phyloP scores from a whole-genome alignment of 2,797 vertebrate species.

The Salarias fasciatus region DNA sequence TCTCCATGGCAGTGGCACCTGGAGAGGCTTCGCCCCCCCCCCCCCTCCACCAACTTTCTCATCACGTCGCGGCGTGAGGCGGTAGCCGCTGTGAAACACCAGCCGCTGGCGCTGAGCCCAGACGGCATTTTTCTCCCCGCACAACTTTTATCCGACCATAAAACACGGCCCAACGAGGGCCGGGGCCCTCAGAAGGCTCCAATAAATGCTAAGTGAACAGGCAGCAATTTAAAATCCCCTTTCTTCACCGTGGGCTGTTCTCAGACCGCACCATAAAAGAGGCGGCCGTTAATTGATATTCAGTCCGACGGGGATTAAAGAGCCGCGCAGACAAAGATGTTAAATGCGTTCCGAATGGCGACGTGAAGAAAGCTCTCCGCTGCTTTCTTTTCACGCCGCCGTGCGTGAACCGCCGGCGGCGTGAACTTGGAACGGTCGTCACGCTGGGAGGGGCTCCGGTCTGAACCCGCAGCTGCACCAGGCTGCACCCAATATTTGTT shows the following conservation, averaged over 20 bases:
- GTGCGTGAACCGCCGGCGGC: slow-evolving; percentile 72
- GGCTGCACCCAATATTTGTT: slow-evolving; percentile 3
- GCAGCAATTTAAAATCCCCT: slow-evolving; percentile 81
- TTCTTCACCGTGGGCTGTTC: slow-evolving; percentile 61
- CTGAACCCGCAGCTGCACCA: slow-evolving; percentile 51
- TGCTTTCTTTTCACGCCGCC: slow-evolving; percentile 61
- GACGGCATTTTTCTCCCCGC: slow-evolving; percentile 82
- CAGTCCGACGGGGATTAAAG: slow-evolving; percentile 65
- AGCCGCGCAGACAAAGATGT: slow-evolving; percentile 72
- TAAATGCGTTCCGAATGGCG: slow-evolving; percentile 79
- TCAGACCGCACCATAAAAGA: slow-evolving; percentile 64
- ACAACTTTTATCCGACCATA: slow-evolving; percentile 90
- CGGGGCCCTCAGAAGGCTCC: slow-evolving; percentile 78
- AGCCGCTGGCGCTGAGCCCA: slow-evolving; percentile 90
- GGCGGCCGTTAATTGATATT: slow-evolving; percentile 80
- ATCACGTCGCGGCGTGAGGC: slow-evolving; percentile 85
- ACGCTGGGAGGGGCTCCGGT: slow-evolving; percentile 34
- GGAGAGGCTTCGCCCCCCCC: slow-evolving; percentile 78
- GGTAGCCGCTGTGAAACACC: slow-evolving; percentile 90
- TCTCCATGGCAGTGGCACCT: slow-evolving; percentile 96
- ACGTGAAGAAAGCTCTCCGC: slow-evolving; percentile 73
- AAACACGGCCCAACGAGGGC: slow-evolving; percentile 85
- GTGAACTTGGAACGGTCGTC: slow-evolving; percentile 40
- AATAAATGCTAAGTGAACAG: slow-evolving; percentile 85
- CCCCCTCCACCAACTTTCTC: slow-evolving; percentile 84